Evolutionary conservation across 2,797 vertebrate genomes (phyloP).

Genomic region (Spinus olivaceus): DNA sequence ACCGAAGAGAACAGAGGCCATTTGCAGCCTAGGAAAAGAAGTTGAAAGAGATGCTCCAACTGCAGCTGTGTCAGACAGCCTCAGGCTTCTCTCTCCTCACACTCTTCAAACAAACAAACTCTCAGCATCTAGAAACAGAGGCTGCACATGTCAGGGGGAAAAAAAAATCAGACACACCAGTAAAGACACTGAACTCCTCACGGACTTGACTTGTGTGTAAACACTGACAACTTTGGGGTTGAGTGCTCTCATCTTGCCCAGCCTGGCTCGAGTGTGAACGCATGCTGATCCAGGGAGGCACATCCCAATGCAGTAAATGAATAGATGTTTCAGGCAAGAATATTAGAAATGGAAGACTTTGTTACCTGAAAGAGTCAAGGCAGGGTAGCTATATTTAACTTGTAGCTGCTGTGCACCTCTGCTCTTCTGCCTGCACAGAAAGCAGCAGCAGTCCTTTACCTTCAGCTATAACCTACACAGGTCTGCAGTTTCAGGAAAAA

Average conservation of each 20-base stretch:
- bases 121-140: constrained; percentile 35
- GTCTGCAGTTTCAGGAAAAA: not conserved
- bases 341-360: not conserved
- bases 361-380: not conserved
- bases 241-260: not conserved
- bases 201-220: not conserved
- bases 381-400: constrained; percentile 14
- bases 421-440: not conserved
- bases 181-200: not conserved
- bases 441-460: not conserved
- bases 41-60: constrained; percentile 40
- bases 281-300: not conserved
- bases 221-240: not conserved
- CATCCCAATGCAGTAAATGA: not conserved
- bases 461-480: not conserved
- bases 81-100: constrained; percentile 2
- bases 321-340: not conserved
- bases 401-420: not conserved
- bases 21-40: constrained; percentile 4
- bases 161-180: not conserved
- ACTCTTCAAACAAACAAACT: constrained; percentile 20
- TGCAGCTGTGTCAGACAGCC: not conserved
- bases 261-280: not conserved
- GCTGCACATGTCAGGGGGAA: not conserved
- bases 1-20: not conserved